phyloP scores from a whole-genome alignment of 2,888 invertebrate species.

The Bembecia ichneumoniformis region DNA sequence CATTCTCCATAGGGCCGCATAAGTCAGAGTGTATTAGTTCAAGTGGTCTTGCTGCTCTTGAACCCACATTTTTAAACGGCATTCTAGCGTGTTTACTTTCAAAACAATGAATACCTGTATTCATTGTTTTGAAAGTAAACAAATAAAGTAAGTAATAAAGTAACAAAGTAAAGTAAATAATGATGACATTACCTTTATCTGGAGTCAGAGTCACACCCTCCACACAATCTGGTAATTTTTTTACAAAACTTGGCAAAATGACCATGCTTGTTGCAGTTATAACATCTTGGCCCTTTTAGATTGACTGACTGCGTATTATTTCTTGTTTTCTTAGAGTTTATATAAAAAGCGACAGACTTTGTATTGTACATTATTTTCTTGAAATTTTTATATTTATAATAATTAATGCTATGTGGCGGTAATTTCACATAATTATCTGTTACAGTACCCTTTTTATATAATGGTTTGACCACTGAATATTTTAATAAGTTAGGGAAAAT shows the following conservation, averaged over 20 bases:
- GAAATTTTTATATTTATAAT: no score
- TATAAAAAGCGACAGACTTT: background rate
- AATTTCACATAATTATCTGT: no score
- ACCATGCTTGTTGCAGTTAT: constrained; percentile 11
- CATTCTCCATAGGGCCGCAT: constrained; percentile 16
- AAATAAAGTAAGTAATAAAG: no score
- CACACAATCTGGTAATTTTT: constrained; percentile 7
- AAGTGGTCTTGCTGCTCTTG: constrained; percentile 8
- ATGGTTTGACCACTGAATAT: no score
- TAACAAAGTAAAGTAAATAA: no score
- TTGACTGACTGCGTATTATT: constrained; percentile 1
- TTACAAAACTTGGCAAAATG: constrained; percentile 8
- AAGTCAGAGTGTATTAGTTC: constrained; percentile 14
- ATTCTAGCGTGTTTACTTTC: constrained; percentile 14
- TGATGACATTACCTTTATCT: background rate
- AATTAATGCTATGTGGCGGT: no score
- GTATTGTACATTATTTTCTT: constrained; percentile 1
- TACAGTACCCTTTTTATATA: no score
- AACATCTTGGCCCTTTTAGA: constrained; percentile 13
- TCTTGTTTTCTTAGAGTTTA: background rate
- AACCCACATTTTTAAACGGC: constrained; percentile 11
- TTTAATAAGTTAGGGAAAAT: no score
- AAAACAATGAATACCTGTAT: constrained; percentile 10
- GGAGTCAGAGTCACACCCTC: constrained; percentile 8
- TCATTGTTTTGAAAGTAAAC: no score